Evolutionary conservation across 2,113 vertebrate species (phyloP).

Genomic region (Phaethornis superciliosus): DNA sequence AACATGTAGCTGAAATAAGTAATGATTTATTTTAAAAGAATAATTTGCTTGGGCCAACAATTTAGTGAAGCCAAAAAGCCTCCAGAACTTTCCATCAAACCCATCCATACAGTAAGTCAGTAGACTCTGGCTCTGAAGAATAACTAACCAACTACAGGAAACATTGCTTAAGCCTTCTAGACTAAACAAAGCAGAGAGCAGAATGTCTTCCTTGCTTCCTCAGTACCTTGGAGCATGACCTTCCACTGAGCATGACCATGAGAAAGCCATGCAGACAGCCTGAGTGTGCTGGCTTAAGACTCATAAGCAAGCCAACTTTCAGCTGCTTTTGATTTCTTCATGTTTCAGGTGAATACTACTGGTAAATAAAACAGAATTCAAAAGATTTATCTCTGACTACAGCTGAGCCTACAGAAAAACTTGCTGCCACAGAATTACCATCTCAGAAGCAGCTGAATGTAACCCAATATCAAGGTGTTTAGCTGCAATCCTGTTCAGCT

Average conservation of each 20-base stretch:
- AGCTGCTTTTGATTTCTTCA: background rate
- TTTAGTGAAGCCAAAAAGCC: background rate
- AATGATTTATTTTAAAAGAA: background rate
- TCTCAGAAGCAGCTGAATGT: background rate
- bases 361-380: background rate
- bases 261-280: background rate
- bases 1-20: accelerated
- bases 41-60: background rate
- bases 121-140: background rate
- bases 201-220: background rate
- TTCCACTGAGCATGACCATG: accelerated
- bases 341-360: background rate
- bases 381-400: background rate
- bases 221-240: background rate
- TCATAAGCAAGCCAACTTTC: background rate
- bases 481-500: background rate
- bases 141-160: background rate
- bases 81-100: background rate
- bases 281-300: background rate
- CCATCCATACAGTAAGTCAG: accelerated
- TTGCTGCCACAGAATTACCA: accelerated
- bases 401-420: background rate
- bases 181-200: background rate
- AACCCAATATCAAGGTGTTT: background rate
- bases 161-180: background rate